These are phyloP conservation scores for Bettongia penicillata DNA, from an alignment of 2,113 vertebrate genomes.

Conservation along the genomic window DNA sequence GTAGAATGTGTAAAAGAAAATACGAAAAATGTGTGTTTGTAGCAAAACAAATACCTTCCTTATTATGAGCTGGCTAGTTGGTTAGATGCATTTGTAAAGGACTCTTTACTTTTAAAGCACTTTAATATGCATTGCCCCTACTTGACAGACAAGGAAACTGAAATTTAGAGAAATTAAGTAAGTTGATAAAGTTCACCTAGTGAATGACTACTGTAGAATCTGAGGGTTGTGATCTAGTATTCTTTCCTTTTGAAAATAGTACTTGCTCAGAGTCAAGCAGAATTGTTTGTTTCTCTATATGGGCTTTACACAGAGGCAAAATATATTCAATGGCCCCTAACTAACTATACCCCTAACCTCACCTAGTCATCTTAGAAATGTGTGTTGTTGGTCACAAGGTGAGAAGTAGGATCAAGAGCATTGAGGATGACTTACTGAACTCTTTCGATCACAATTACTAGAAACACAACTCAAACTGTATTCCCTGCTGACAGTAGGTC, in stretches of 20 bases:
- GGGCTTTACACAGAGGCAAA: background rate
- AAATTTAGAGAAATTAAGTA: background rate
- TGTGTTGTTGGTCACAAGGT: background rate
- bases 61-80: background rate
- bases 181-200: background rate
- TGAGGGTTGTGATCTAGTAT: background rate
- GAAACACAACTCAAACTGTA: background rate
- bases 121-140: background rate
- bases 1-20: background rate
- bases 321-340: background rate
- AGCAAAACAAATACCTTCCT: background rate
- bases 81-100: background rate
- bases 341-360: background rate
- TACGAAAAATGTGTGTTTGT: background rate
- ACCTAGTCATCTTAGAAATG: background rate
- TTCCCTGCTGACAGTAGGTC: background rate
- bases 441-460: background rate
- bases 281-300: background rate
- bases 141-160: background rate
- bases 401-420: background rate
- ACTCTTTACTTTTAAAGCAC: background rate
- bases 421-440: background rate
- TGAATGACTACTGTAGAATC: background rate
- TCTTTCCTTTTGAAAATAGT: slow-evolving; percentile 9
- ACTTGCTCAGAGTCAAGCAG: background rate